Base-by-base conservation (phyloP, 2,888 invertebrate species). In the Stegophylla sp. region DNA sequence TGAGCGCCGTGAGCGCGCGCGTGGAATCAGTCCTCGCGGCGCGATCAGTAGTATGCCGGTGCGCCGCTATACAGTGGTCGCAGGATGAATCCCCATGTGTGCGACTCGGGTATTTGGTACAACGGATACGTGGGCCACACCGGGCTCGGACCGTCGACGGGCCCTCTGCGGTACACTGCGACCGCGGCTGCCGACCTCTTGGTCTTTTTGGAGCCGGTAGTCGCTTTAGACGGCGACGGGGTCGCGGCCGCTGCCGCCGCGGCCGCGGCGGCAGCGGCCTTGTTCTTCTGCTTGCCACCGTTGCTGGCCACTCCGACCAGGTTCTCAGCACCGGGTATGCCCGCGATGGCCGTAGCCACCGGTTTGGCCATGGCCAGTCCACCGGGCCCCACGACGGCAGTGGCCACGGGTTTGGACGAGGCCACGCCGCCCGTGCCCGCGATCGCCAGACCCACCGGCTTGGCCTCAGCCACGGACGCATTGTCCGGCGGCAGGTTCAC, bases 331-430 rank as follows among this genome's bases (percentile, higher is more conserved):
- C 85, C 85, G 34, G 84, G 83, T 34, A 93, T 87, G 1, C 93
- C 93, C 1, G 93, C 93, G 51, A 93, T 91, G 9, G 93, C 93
- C 0, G 93, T 93, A 28, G 90, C 93, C 0, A 92, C 88, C 0
- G 93, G 93, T 5, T 90, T 88, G 0, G 93, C 91, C 4, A 93
- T 87, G 0, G 93, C 93, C 12, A 92, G 86, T 0, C 93, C 93
- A 61, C 90, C 90, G 0, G 89, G 88, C 0, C 93, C 93, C 0
- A 90, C 90, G 0, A 93, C 89, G 0, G 93, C 93, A 0, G 92
- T 91, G 0, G 90, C 93, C 64, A 90, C 87, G 0, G 93, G 93
- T 83, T 92, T 90, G 9, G 92, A 90, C 0, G 92, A 90, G 28
- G 93, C 93, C 4, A 93, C 88, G 0, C 93, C 93, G 7, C 91